These are phyloP conservation scores for Hypothenemus hampei DNA, from an alignment of 1,140 invertebrate genomes.

Conservation along the genomic window DNA sequence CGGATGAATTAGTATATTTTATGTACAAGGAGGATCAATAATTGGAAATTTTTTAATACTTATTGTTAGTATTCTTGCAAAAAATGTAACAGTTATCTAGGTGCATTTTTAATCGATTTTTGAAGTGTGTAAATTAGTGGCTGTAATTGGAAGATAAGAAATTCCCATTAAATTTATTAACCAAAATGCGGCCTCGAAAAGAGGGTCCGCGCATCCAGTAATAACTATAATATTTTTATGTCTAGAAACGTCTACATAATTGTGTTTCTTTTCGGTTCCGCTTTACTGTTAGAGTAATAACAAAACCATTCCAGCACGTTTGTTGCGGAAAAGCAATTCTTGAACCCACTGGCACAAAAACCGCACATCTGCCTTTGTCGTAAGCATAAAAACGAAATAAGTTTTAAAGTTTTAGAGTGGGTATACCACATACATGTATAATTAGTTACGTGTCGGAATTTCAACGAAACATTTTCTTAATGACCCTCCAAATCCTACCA, in stretches of 20 bases:
- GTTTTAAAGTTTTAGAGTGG: conserved; percentile 8
- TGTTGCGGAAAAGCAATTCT: conserved; percentile 19
- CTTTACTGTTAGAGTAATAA: conserved; percentile 23
- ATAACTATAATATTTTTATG: conserved; percentile 24
- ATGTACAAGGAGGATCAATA: too few species aligned
- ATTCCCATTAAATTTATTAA: too few species aligned
- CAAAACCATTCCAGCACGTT: conserved; percentile 20
- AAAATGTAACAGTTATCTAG: too few species aligned
- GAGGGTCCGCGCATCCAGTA: conserved; percentile 4
- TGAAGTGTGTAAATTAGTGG: too few species aligned
- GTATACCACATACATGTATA: conserved; percentile 12
- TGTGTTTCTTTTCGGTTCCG: conserved; percentile 15
- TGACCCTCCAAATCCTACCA: not conserved
- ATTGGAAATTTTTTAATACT: too few species aligned
- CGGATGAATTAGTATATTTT: too few species aligned
- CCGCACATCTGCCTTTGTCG: conserved; percentile 23
- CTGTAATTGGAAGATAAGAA: too few species aligned
- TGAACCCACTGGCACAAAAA: conserved; percentile 23
- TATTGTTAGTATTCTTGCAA: too few species aligned
- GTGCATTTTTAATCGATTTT: too few species aligned
- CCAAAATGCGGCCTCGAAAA: too few species aligned
- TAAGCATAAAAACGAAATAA: conserved; percentile 17
- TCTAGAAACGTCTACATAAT: conserved; percentile 19
- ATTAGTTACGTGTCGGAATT: conserved; percentile 6
- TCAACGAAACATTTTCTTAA: not conserved